Conservation (phyloP, 2,797 vertebrate genomes). For the Vespertilio murinus region DNA sequence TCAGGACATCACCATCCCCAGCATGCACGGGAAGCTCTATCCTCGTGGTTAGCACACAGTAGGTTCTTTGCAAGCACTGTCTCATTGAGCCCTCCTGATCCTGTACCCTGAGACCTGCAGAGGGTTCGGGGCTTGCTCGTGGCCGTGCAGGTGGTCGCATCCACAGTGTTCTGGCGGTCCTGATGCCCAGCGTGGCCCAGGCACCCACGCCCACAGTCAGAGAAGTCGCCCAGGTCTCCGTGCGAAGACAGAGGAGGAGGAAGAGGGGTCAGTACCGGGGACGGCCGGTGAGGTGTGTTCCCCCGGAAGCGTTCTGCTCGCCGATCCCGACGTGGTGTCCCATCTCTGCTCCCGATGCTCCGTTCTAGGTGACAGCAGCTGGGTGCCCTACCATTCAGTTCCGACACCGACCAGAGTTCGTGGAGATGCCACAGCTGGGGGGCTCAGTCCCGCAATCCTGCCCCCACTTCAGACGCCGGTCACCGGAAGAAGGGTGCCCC, state of each 20-base stretch:
- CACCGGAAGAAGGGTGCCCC: background rate
- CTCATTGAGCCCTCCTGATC: background rate
- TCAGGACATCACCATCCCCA: background rate
- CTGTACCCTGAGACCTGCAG: background rate
- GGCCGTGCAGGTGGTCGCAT: background rate
- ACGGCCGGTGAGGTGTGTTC: too few species aligned
- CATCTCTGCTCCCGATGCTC: too few species aligned
- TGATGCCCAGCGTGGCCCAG: background rate
- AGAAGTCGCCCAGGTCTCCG: too few species aligned
- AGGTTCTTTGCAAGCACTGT: background rate
- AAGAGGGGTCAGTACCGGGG: too few species aligned
- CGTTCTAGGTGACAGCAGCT: too few species aligned
- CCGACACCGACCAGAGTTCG: too few species aligned
- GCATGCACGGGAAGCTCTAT: too few species aligned
- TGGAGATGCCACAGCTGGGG: too few species aligned
- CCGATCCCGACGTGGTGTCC: too few species aligned
- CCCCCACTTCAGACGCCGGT: background rate
- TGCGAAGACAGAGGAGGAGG: too few species aligned
- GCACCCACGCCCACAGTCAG: background rate
- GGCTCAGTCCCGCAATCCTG: background rate
- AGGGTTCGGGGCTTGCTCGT: background rate
- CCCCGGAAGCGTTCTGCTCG: too few species aligned
- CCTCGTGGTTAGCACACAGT: background rate
- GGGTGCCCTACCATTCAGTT: too few species aligned
- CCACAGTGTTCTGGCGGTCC: background rate